phyloP scores from a whole-genome alignment of 2,113 vertebrate genomes.

The Papio anubis region DNA sequence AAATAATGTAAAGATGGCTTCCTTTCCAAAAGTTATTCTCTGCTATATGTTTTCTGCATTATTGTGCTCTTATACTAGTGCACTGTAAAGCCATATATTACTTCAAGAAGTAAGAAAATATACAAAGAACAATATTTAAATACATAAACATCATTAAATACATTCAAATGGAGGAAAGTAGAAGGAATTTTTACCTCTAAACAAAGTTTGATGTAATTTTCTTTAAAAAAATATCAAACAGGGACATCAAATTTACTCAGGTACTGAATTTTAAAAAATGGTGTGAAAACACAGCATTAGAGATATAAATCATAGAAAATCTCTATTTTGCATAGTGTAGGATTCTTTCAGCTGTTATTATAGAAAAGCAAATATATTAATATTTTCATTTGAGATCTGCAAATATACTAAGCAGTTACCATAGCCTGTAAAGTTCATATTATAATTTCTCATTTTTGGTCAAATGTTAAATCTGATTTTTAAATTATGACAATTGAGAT shows the following conservation, averaged over 20 bases:
- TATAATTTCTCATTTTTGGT: slow-evolving; percentile 40
- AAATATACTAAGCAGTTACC: slow-evolving; percentile 2
- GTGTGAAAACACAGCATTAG: neutral
- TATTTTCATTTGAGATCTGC: slow-evolving; percentile 18
- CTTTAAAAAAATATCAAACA: neutral
- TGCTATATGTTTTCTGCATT: slow-evolving; percentile 23
- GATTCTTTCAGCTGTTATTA: neutral
- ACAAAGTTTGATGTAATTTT: slow-evolving; percentile 42
- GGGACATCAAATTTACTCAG: neutral
- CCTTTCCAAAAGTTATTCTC: slow-evolving; percentile 55
- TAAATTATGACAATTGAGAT: slow-evolving; percentile 27
- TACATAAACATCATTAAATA: neutral
- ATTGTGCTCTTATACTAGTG: neutral
- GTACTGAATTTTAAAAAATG: neutral
- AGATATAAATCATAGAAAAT: slow-evolving; percentile 6
- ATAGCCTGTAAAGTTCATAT: slow-evolving; percentile 44
- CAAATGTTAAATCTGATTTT: slow-evolving; percentile 33
- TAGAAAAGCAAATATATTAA: neutral
- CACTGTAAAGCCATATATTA: neutral
- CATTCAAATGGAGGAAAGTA: neutral
- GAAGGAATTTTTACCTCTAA: slow-evolving; percentile 34
- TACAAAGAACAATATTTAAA: neutral
- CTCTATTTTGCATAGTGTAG: neutral
- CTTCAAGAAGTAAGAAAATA: slow-evolving; percentile 23
- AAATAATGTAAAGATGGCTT: slow-evolving; percentile 61